Evolutionary conservation across 2,797 vertebrate genomes (phyloP), one percentile per base, ranked within the genome.

Genomic region (Chelon labrosus): DNA sequence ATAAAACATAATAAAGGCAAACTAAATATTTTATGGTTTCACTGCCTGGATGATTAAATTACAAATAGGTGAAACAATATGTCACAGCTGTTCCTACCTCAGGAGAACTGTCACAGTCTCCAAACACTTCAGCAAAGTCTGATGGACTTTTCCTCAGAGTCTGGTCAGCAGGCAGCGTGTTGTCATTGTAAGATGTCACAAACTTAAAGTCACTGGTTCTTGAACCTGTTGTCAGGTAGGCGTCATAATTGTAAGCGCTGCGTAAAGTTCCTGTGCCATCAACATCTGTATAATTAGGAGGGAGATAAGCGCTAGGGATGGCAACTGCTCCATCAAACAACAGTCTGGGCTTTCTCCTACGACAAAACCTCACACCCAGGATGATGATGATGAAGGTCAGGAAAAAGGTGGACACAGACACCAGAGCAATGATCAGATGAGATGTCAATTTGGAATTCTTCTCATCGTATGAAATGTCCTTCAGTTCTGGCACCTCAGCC

Each of bases 331-430:
- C 31, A 31, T 31, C 31, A 31, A 31, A 31, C 31, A 31, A 31
- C 4, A 31, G 31, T 31, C 31, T 31, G 31, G 31, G 31, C 31
- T 31, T 31, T 31, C 31, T 31, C 31, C 31, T 31, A 3, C 4
- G 31, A 31, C 31, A 31, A 31, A 31, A 31, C 31, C 31, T 75
- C 0, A 61, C 13, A 4, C 47, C 47, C n/a, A 86, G 19, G 27
- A 85, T 79, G 51, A 88, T 73, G 55, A 87, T 72, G 3, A 72
- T 72, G 60, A 72, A 49, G 19, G 44, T 83, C 77, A 95, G 93
- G 44, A 96, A 96, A 58, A 94, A 93, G 70, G 94, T 95, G 3
- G 96, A 96, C 54, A 96, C 94, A 75, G 95, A 85, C 79, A 95
- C 95, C 77, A 96, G 88, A 31, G 94, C 91, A 37, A 96, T 89